Conservation (phyloP, 2,888 invertebrate species). For the Drosophila suboccidentalis region DNA sequence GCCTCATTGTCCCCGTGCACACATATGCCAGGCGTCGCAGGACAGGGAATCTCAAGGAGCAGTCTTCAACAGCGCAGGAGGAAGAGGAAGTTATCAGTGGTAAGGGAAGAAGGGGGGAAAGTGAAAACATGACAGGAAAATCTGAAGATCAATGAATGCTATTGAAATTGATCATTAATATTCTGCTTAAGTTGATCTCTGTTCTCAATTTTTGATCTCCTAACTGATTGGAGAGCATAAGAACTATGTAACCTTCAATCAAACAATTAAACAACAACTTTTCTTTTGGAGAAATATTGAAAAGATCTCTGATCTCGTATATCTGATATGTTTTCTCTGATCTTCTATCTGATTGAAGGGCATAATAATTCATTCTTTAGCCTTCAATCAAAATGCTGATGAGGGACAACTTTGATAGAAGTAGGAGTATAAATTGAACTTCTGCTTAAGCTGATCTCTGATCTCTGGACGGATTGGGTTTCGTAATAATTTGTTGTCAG, state of each 20-base stretch:
- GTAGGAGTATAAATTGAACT: background rate
- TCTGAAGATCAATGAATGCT: background rate
- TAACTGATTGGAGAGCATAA: background rate
- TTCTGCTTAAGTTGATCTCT: background rate
- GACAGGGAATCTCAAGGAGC: constrained; percentile 89
- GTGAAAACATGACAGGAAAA: background rate
- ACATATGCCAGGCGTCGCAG: constrained; percentile 93
- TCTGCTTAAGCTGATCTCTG: background rate
- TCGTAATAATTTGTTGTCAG: background rate
- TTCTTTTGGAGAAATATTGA: too few species aligned
- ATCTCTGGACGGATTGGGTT: background rate
- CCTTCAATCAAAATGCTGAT: background rate
- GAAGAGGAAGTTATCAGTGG: constrained; percentile 56
- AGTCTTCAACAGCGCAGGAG: constrained; percentile 52
- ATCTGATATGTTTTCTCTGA: background rate
- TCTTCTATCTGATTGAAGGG: background rate
- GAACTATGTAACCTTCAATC: too few species aligned
- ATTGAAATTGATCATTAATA: background rate
- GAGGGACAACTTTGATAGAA: background rate
- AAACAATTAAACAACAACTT: too few species aligned
- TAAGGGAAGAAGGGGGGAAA: constrained; percentile 38
- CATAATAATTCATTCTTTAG: background rate
- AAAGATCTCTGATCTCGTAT: background rate
- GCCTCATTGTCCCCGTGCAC: constrained; percentile 94
- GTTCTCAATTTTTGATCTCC: too few species aligned